A percentile compares a stretch with the other conserved stretches of the same genome.
Evolutionary conservation across 53 echinoderm and acorn worm species (phyloP).

Genomic region (Holothuria scabra): DNA sequence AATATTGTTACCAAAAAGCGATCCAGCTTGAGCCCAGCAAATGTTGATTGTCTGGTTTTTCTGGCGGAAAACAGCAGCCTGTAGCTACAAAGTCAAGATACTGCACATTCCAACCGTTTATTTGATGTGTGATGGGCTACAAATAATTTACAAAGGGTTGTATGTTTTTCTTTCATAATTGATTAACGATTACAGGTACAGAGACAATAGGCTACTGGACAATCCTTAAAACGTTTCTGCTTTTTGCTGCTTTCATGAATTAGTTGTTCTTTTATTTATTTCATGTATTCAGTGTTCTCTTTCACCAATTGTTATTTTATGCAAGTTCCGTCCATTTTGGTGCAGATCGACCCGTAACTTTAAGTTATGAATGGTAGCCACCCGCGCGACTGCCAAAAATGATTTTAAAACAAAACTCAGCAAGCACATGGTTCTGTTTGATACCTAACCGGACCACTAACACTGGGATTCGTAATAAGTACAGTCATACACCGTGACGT

Average conservation of each 20-base stretch:
- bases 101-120: not conserved
- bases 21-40: not conserved
- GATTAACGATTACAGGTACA: not conserved
- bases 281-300: not conserved
- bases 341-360: too few relatives aligned
- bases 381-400: too few relatives aligned
- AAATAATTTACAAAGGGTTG: not conserved
- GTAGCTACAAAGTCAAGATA: not conserved
- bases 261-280: not conserved
- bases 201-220: constrained; percentile 1
- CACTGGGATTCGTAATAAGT: too few relatives aligned
- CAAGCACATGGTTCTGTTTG: too few relatives aligned
- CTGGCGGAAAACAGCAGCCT: constrained; percentile 9
- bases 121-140: not conserved
- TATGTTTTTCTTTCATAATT: not conserved
- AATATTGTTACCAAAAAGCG: not conserved
- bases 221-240: constrained; percentile 9
- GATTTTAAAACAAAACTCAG: too few relatives aligned
- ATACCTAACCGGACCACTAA: too few relatives aligned
- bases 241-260: not conserved
- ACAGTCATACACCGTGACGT: too few relatives aligned
- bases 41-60: not conserved
- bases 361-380: too few relatives aligned
- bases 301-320: too few relatives aligned
- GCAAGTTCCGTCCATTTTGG: too few relatives aligned